Conservation (phyloP, 2,888 invertebrate species). For the Pachycephus smyrnensis region DNA sequence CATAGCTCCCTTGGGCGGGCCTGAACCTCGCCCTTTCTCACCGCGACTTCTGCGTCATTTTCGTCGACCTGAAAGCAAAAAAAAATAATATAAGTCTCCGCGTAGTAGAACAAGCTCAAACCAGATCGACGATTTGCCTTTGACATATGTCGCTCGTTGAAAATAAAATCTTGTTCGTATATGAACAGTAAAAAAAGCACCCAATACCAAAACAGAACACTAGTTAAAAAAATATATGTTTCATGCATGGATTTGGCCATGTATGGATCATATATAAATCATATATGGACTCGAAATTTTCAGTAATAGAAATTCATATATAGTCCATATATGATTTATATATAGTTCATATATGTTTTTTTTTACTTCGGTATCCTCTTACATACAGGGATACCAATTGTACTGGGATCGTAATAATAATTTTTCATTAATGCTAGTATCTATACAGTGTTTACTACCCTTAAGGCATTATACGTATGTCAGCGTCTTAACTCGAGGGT, state of each 20-base stretch:
- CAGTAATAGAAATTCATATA: no score
- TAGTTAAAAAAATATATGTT: no score
- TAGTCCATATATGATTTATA: no score
- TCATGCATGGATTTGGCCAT: no score
- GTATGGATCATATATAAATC: no score
- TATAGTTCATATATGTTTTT: not conserved
- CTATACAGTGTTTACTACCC: not conserved
- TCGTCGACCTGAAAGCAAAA: slow-evolving; percentile 51
- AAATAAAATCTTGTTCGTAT: not conserved
- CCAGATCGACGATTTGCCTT: not conserved
- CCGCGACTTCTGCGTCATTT: slow-evolving; percentile 56
- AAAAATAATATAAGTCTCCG: not conserved
- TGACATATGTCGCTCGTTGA: not conserved
- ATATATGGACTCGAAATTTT: no score
- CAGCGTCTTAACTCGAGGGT: not conserved
- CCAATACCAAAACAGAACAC: no score
- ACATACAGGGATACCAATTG: no score
- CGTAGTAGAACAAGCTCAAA: not conserved
- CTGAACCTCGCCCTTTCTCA: slow-evolving; percentile 59
- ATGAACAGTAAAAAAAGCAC: no score
- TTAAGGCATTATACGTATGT: not conserved
- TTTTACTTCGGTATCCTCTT: no score
- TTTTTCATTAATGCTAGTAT: not conserved
- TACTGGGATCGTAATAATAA: not conserved
- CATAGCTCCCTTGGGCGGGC: slow-evolving; percentile 55